Percentiles rank a stretch among this genome's conserved stretches.
phyloP scores from a whole-genome alignment of 2,888 invertebrate genomes.

The Scaptomyza caliginosa region DNA sequence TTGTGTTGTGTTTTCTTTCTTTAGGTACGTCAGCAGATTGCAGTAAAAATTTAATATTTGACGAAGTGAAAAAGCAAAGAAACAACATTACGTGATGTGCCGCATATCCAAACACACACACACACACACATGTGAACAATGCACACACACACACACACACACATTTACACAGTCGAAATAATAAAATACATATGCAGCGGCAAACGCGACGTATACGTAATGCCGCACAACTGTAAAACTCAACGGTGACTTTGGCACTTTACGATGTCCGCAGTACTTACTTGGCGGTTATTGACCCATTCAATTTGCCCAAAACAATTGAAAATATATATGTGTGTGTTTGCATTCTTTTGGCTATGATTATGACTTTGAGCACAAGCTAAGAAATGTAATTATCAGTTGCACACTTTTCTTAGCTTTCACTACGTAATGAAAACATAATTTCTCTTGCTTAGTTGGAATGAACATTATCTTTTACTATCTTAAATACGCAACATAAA shows the following conservation, averaged over 20 bases:
- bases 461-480: no score
- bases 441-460: no score
- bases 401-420: no score
- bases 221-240: constrained; percentile 33
- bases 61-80: constrained; percentile 70
- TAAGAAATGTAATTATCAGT: background rate
- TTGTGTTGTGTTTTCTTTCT: constrained; percentile 1
- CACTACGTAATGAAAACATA: no score
- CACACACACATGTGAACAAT: constrained; percentile 16
- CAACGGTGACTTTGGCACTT: constrained; percentile 46
- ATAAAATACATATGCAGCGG: constrained; percentile 51
- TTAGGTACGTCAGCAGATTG: constrained; percentile 43
- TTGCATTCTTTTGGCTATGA: constrained; percentile 2
- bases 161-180: constrained; percentile 44
- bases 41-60: constrained; percentile 71
- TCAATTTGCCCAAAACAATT: constrained; percentile 22
- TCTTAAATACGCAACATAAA: no score
- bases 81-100: constrained; percentile 70
- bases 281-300: constrained; percentile 57
- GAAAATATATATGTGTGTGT: background rate
- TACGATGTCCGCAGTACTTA: constrained; percentile 75
- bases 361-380: background rate
- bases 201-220: constrained; percentile 61
- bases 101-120: constrained; percentile 21
- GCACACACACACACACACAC: constrained; percentile 19